Conservation (phyloP, 2,113 vertebrate species). For the Gallinago paraguaiae region DNA sequence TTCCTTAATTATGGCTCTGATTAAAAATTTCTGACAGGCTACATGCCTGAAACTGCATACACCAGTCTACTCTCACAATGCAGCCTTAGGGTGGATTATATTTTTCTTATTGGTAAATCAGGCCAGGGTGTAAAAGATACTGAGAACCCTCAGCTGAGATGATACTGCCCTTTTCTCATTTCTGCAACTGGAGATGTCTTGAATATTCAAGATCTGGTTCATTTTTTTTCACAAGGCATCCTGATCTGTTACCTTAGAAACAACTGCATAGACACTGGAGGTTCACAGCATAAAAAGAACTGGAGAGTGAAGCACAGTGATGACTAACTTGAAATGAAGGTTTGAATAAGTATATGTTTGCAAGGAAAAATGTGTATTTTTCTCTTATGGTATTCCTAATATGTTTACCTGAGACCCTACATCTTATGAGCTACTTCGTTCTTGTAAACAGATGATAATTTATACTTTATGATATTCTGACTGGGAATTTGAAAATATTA, state of each 20-base stretch:
- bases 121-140: neutral
- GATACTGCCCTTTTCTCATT: slow-evolving; percentile 19
- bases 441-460: neutral
- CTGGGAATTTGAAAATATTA: neutral
- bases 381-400: neutral
- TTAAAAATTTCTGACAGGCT: slow-evolving; percentile 55
- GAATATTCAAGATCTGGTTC: slow-evolving; percentile 68
- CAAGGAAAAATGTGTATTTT: neutral
- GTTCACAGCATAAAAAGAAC: slow-evolving; percentile 34
- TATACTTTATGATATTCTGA: neutral
- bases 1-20: slow-evolving; percentile 56
- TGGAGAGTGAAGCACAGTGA: neutral
- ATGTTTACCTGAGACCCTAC: neutral
- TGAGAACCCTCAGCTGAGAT: neutral
- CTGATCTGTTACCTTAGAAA: slow-evolving; percentile 72
- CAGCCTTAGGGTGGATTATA: neutral
- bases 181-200: slow-evolving; percentile 40
- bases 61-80: neutral
- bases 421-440: neutral
- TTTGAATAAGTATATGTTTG: slow-evolving; percentile 2
- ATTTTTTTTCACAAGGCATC: slow-evolving; percentile 43
- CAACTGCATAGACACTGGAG: slow-evolving; percentile 52
- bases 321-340: slow-evolving; percentile 20
- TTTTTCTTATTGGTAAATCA: slow-evolving; percentile 25
- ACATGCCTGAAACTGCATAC: neutral